These are phyloP conservation scores for Ophion slaviceki DNA, from an alignment of 2,888 invertebrate species.

Conservation along the genomic window DNA sequence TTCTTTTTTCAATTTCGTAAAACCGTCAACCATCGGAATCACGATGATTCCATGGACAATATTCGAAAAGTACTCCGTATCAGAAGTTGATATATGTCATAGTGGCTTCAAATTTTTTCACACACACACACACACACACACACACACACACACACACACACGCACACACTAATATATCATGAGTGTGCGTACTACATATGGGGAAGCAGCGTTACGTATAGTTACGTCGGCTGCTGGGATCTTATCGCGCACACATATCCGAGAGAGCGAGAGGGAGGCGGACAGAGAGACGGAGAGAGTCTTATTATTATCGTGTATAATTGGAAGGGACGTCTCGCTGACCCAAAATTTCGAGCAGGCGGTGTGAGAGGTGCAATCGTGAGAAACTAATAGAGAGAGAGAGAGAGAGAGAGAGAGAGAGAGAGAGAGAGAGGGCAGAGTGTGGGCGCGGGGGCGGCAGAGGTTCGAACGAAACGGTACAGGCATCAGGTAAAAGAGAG, in stretches of 20 bases:
- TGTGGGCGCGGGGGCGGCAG: neutral
- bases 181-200: conserved; percentile 2
- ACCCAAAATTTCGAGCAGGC: conserved; percentile 64
- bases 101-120: neutral
- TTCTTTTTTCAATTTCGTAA: neutral
- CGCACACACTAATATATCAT: neutral
- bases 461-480: conserved; percentile 17
- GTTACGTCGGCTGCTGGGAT: conserved; percentile 52
- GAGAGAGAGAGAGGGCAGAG: neutral
- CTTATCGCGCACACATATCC: conserved; percentile 54
- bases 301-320: conserved; percentile 68
- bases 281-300: conserved; percentile 36
- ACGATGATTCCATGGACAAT: too few relatives aligned
- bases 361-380: conserved; percentile 50
- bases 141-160: neutral
- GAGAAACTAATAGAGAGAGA: conserved; percentile 7
- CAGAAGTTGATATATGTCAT: conserved; percentile 46
- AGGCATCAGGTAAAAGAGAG: conserved; percentile 22
- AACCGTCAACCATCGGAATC: neutral
- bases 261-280: conserved; percentile 20
- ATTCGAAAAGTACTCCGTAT: too few relatives aligned
- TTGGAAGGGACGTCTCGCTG: conserved; percentile 69
- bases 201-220: conserved; percentile 19
- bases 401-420: conserved; percentile 17
- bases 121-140: neutral